Conservation (phyloP, 2,888 invertebrate species). For the Hetaerina titia region DNA sequence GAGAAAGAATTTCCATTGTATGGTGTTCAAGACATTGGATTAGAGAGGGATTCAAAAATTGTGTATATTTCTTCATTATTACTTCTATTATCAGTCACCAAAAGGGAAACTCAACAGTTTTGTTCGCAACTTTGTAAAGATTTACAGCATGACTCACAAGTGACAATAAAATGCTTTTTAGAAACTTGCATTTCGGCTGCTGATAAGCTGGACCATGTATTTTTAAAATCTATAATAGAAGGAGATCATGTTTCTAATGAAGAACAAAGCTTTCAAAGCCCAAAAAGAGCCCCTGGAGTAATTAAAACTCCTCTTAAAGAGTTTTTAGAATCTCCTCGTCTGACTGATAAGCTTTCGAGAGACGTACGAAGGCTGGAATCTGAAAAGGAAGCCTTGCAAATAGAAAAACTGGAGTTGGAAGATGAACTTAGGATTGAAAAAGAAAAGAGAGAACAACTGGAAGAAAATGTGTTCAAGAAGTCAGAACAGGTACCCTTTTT, state of each 20-base stretch:
- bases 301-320: conserved; percentile 43
- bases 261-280: not conserved
- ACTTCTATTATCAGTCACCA: conserved; percentile 35
- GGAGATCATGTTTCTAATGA: not conserved
- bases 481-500: conserved; percentile 66
- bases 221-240: conserved; percentile 30
- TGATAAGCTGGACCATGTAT: not conserved
- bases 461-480: conserved; percentile 78
- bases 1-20: conserved; percentile 45
- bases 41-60: not conserved
- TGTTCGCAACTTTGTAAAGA: conserved; percentile 31
- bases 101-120: not conserved
- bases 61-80: conserved; percentile 41
- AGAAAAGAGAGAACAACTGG: conserved; percentile 79
- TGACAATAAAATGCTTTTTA: conserved; percentile 51
- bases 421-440: conserved; percentile 81
- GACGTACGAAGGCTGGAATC: conserved; percentile 80
- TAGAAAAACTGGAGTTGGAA: conserved; percentile 82
- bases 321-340: conserved; percentile 42
- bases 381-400: conserved; percentile 82
- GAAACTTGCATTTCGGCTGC: conserved; percentile 17
- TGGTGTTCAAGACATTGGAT: conserved; percentile 26
- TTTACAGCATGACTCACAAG: conserved; percentile 34
- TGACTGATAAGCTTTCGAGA: conserved; percentile 69
- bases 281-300: not conserved